These are phyloP conservation scores for Pantherophis alleghaniensis DNA, from an alignment of 2,797 vertebrate species.

Conservation along the genomic window DNA sequence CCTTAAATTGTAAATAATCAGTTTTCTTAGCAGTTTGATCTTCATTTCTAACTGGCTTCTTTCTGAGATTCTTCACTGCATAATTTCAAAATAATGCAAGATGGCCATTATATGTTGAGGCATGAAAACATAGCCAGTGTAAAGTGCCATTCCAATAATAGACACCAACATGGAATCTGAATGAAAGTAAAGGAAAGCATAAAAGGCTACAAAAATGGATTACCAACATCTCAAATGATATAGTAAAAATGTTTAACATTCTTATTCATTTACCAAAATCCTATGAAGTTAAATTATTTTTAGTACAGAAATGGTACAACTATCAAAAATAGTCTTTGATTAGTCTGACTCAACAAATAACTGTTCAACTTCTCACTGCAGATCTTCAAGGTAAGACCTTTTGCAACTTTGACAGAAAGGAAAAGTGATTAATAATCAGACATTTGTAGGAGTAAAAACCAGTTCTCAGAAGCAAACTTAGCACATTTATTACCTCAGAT, in stretches of 20 bases:
- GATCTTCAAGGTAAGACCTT: background rate
- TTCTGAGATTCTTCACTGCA: conserved; percentile 76
- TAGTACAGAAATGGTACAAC: background rate
- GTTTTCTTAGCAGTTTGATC: conserved; percentile 46
- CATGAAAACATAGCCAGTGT: conserved; percentile 97
- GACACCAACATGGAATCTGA: conserved; percentile 92
- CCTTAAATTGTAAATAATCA: conserved; percentile 49
- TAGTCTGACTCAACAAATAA: background rate
- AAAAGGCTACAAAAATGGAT: conserved; percentile 47
- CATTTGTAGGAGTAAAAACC: background rate
- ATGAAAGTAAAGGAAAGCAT: background rate
- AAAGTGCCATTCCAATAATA: conserved; percentile 90
- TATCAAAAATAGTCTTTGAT: background rate
- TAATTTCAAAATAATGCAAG: conserved; percentile 93
- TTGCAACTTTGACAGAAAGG: background rate
- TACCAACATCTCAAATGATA: background rate
- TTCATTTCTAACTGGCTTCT: conserved; percentile 30
- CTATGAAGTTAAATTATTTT: background rate
- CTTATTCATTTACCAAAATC: background rate
- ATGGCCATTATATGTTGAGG: conserved; percentile 99
- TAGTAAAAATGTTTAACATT: background rate
- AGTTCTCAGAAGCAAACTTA: background rate
- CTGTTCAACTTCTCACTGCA: background rate
- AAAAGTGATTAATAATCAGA: background rate
- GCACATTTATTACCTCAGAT: background rate